A percentile compares a stretch with the other conserved stretches of the same genome.
These are phyloP conservation scores for Macrobrachium rosenbergii DNA, from an alignment of 1,140 invertebrate genomes.

Conservation along the genomic window DNA sequence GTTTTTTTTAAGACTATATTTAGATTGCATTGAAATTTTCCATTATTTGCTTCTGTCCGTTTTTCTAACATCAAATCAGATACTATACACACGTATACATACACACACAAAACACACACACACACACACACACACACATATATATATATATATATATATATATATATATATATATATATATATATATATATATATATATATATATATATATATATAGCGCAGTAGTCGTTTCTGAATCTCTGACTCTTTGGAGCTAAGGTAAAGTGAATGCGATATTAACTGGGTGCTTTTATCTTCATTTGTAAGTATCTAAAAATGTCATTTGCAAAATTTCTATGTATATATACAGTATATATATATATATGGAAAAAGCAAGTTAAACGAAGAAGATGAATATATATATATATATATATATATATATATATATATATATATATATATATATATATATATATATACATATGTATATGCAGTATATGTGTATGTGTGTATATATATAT, in stretches of 20 bases:
- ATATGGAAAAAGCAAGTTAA: no score
- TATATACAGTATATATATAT: neutral
- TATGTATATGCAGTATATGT: neutral
- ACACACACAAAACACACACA: neutral
- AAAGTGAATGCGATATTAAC: no score
- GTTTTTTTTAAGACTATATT: no score
- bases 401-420: neutral
- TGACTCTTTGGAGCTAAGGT: no score
- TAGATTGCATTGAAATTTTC: no score
- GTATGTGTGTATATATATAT: neutral
- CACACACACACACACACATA: neutral
- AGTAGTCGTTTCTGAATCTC: neutral
- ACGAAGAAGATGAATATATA: neutral
- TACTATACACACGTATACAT: no score
- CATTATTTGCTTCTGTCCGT: no score
- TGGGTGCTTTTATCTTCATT: no score
- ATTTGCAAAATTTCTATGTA: no score
- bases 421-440: neutral
- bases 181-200: slow-evolving; percentile 36
- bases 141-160: neutral
- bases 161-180: neutral
- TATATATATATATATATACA: slow-evolving; percentile 9
- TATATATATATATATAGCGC: neutral
- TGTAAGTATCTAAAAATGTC: no score
- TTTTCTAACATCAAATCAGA: no score